Evolutionary conservation across 2,888 invertebrate genomes (phyloP).

Genomic region (Platycheirus albimanus): DNA sequence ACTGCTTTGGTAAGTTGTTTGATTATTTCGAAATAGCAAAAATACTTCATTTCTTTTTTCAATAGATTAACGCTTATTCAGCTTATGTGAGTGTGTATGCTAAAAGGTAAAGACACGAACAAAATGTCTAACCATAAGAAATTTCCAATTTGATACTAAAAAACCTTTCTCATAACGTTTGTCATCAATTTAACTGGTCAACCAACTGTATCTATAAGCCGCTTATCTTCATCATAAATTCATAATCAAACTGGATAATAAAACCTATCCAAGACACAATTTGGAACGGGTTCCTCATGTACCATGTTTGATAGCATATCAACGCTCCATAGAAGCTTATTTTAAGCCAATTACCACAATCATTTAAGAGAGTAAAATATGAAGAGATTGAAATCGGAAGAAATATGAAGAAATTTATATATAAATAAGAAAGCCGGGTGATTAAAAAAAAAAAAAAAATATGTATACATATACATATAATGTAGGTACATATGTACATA

Average conservation of each 20-base stretch:
- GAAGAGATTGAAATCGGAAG: constrained; percentile 18
- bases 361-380: constrained; percentile 9
- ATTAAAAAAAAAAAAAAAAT: background rate
- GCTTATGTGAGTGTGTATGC: no score
- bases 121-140: no score
- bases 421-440: constrained; percentile 5
- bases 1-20: no score
- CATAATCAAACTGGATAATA: constrained; percentile 25
- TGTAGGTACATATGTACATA: no score
- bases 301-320: constrained; percentile 24
- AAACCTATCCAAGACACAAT: background rate
- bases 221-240: constrained; percentile 20
- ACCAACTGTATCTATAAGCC: background rate
- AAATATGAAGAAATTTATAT: background rate
- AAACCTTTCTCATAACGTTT: background rate
- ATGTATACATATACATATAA: no score
- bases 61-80: no score
- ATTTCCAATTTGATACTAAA: no score
- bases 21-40: no score
- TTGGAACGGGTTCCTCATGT: constrained; percentile 19
- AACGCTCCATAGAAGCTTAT: constrained; percentile 17
- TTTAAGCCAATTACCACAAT: constrained; percentile 32
- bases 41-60: no score
- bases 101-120: no score
- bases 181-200: constrained; percentile 12